Conservation (phyloP, 2,888 invertebrate species). For the Calephelis perditalis region DNA sequence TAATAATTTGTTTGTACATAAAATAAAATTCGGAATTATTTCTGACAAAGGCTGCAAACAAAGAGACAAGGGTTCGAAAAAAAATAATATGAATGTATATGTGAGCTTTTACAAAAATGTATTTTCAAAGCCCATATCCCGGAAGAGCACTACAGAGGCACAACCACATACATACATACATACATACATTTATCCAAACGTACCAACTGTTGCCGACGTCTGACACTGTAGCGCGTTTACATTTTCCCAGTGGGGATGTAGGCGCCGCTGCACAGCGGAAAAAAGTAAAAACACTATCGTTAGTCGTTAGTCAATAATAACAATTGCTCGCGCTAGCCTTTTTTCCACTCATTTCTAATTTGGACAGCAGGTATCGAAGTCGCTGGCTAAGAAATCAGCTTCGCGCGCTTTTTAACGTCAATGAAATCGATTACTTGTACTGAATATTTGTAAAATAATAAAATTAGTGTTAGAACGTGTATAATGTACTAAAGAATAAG, state of each 20-base stretch:
- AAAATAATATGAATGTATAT: too few relatives aligned
- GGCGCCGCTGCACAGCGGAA: conserved; percentile 59
- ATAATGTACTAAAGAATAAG: conserved; percentile 28
- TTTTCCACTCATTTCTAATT: conserved; percentile 68
- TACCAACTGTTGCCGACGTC: conserved; percentile 48
- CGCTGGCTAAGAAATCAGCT: conserved; percentile 33
- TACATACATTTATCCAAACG: background rate
- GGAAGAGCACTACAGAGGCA: too few relatives aligned
- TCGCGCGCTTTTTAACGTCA: conserved; percentile 28
- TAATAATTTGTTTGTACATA: too few relatives aligned
- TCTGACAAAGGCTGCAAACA: too few relatives aligned
- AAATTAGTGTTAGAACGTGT: conserved; percentile 22
- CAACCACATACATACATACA: too few relatives aligned
- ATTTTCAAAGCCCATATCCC: too few relatives aligned
- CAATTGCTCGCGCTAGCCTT: conserved; percentile 50
- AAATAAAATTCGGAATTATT: too few relatives aligned
- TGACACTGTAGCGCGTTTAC: conserved; percentile 33
- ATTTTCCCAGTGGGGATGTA: conserved; percentile 68
- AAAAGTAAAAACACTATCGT: conserved; percentile 71
- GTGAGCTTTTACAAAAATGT: too few relatives aligned
- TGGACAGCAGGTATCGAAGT: conserved; percentile 47
- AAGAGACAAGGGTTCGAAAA: too few relatives aligned
- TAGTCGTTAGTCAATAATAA: conserved; percentile 66
- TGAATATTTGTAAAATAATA: conserved; percentile 13
- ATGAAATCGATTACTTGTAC: conserved; percentile 28